A percentile compares a stretch with the other conserved stretches of the same genome.
These are phyloP conservation scores for Dascyllus trimaculatus DNA, from an alignment of 2,113 vertebrate species.

Conservation along the genomic window DNA sequence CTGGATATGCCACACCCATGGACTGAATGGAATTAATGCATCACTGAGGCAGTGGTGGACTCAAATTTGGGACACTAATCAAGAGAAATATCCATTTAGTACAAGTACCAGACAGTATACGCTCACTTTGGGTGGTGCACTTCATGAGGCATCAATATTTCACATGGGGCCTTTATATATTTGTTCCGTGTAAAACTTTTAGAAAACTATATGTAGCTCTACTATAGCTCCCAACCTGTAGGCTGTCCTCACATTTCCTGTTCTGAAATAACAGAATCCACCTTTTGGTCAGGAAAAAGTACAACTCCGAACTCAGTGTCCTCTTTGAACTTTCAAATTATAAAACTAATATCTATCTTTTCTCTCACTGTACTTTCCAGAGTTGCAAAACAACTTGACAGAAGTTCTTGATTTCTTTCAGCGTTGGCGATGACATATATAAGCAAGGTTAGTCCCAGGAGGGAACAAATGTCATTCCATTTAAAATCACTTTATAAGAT, in stretches of 20 bases:
- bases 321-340: constrained; percentile 11
- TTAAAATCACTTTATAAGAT: constrained; percentile 59
- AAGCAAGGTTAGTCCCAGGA: constrained; percentile 23
- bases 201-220: not conserved
- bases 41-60: too few species aligned
- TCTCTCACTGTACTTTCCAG: constrained; percentile 11
- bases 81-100: too few species aligned
- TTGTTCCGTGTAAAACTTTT: not conserved
- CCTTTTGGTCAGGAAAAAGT: not conserved
- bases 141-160: too few species aligned
- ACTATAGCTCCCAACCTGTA: not conserved
- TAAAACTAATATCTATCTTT: constrained; percentile 24
- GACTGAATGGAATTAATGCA: too few species aligned
- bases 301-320: not conserved
- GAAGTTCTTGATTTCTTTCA: constrained; percentile 51
- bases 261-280: constrained; percentile 2
- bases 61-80: too few species aligned
- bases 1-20: too few species aligned
- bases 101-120: too few species aligned
- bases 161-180: too few species aligned
- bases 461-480: constrained; percentile 59
- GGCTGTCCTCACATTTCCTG: not conserved
- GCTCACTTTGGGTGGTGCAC: too few species aligned
- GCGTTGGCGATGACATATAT: constrained; percentile 22
- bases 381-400: constrained; percentile 18